Base-by-base conservation (phyloP, 2,888 invertebrate species). In the Chloroclysta siterata region DNA sequence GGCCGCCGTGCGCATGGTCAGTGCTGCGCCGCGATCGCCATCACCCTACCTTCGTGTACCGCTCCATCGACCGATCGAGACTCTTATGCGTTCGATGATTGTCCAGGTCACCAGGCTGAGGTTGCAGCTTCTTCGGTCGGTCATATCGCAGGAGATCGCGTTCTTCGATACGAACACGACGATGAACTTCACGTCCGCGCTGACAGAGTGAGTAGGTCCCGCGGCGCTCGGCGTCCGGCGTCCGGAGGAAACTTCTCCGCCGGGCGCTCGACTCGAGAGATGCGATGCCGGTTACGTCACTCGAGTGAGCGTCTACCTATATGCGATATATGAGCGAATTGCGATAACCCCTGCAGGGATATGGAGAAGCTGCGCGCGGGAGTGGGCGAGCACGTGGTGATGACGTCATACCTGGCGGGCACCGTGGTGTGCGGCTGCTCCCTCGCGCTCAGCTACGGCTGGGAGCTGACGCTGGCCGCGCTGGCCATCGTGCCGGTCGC, bases 381-480 rank as follows among this genome's bases (percentile, higher is more conserved):
- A 2, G 96, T 97, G 5, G 97, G 97, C 5, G 97, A 97, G 83
- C 97, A 97, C 85, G 93, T 97, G 28, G 95, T 95, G 7, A 95
- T 96, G 82, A 95, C 96, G 69, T 90, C 95, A 0, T 96, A 96
- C 81, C 94, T 96, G 62, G 87, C 94, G 11, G 95, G 96, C 68
- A 95, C 96, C 0, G 96, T 96, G 72, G 78, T 96, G 13, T 90
- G 95, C 17, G 95, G 96, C 10, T 93, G 96, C 47, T 84, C 94
- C 1, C 94, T 96, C 29, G 95, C 97, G 0, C 95, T 98, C 72
- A 79, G 94, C 0, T 95, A 96, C 78, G 97, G 97, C 51, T 98
- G 97, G 97, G 94, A 97, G 80, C 89, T 98, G 51, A 97, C 98
- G 0, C 86, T 97, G 28, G 96, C 97, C 0, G 96, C 97, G 39